phyloP scores from a whole-genome alignment of 2,888 invertebrate genomes.

The Coremacera marginata region DNA sequence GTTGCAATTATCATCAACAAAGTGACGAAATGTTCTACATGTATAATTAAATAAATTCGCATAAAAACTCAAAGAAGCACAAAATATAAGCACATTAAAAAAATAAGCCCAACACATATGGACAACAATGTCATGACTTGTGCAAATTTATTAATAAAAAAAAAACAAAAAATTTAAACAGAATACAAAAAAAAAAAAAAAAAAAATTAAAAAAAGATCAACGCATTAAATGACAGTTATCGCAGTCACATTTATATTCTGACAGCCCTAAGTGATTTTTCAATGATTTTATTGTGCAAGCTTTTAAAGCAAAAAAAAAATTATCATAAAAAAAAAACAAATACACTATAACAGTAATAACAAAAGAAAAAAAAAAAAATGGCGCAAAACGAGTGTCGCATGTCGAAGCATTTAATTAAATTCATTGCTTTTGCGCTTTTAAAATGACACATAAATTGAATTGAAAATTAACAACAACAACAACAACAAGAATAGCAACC shows the following conservation, averaged over 20 bases:
- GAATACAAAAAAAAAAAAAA: slow-evolving; percentile 35
- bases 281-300: slow-evolving; percentile 45
- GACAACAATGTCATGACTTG: background rate
- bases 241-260: slow-evolving; percentile 40
- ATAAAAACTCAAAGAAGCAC: background rate
- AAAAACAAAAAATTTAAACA: background rate
- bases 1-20: too few relatives aligned
- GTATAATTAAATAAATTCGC: slow-evolving; percentile 1
- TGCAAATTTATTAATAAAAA: background rate
- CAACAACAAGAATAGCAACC: slow-evolving; percentile 40
- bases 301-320: slow-evolving; percentile 10
- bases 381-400: slow-evolving; percentile 3
- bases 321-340: background rate
- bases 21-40: background rate
- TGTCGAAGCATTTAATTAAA: slow-evolving; percentile 30
- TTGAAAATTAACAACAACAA: slow-evolving; percentile 40
- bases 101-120: background rate
- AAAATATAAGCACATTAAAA: background rate
- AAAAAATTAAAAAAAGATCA: slow-evolving; percentile 43
- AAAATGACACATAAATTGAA: slow-evolving; percentile 49
- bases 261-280: slow-evolving; percentile 50
- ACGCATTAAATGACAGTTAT: slow-evolving; percentile 49
- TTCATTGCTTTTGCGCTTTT: slow-evolving; percentile 34
- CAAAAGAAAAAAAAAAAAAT: slow-evolving; percentile 10
- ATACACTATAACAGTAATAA: background rate